Conservation (phyloP, 2,888 invertebrate genomes). For the Ormyrus rosae region DNA sequence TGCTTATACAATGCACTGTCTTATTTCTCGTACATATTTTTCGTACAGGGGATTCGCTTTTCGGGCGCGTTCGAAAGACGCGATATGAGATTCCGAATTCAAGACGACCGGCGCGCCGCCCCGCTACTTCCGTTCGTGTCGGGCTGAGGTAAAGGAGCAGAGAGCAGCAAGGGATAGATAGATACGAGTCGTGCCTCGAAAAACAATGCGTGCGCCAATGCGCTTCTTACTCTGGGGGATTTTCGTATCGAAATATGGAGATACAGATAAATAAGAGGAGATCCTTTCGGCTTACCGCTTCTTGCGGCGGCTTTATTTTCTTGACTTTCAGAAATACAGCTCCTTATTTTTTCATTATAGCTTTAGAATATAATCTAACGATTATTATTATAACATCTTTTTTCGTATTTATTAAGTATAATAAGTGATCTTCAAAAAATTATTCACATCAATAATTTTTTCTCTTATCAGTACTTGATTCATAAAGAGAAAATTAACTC, state of each 20-base stretch:
- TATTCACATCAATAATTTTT: too few species aligned
- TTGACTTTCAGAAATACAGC: too few species aligned
- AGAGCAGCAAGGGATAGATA: background rate
- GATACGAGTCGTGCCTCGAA: conserved; percentile 32
- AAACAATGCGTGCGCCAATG: conserved; percentile 29
- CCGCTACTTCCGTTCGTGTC: conserved; percentile 3
- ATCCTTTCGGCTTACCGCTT: too few species aligned
- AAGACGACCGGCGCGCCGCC: conserved; percentile 18
- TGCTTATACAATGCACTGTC: conserved; percentile 36
- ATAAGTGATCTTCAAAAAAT: too few species aligned
- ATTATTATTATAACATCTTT: too few species aligned
- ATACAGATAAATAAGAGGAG: background rate
- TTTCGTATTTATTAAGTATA: too few species aligned
- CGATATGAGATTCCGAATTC: conserved; percentile 53
- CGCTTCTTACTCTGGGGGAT: background rate
- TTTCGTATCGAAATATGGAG: background rate
- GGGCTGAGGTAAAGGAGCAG: background rate
- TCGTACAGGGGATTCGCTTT: conserved; percentile 25
- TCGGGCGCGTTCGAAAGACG: conserved; percentile 17
- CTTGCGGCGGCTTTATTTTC: too few species aligned
- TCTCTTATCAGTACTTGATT: too few species aligned
- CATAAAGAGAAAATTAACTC: too few species aligned
- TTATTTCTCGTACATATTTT: conserved; percentile 46
- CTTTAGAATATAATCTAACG: too few species aligned
- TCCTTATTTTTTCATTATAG: too few species aligned